Percentiles rank a stretch among this genome's conserved stretches.
These are phyloP conservation scores for Dendrocincla tyrannina DNA, from an alignment of 2,797 vertebrate species.

Conservation along the genomic window DNA sequence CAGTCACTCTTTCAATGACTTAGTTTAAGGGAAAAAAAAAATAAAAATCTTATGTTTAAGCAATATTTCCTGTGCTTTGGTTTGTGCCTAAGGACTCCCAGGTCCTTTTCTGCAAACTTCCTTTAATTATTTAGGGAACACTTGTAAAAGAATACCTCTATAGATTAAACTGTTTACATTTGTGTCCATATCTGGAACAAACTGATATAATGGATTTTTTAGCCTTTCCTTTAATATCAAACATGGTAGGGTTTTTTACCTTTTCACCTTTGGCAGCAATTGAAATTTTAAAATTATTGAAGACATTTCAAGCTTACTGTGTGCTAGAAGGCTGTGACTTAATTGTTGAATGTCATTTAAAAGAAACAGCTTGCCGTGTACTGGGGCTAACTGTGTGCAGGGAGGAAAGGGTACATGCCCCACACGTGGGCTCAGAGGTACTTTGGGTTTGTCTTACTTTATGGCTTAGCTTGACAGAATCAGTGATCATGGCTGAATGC, in stretches of 20 bases:
- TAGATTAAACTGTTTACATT: neutral
- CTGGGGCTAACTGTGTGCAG: neutral
- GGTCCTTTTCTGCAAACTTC: neutral
- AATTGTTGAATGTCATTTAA: constrained; percentile 48
- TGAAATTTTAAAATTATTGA: constrained; percentile 59
- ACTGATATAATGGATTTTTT: neutral
- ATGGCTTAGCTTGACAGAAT: neutral
- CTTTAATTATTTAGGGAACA: neutral
- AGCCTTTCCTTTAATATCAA: neutral
- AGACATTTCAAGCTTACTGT: constrained; percentile 37
- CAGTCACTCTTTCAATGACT: neutral
- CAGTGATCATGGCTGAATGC: neutral
- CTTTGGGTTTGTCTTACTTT: constrained; percentile 11
- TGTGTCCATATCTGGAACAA: neutral
- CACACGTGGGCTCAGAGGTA: neutral
- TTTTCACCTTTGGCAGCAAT: constrained; percentile 21
- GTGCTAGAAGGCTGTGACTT: constrained; percentile 40
- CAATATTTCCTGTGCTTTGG: neutral
- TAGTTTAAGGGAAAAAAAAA: neutral
- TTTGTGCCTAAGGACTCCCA: neutral
- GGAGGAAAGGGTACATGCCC: neutral
- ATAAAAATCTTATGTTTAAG: neutral
- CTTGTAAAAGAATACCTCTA: neutral
- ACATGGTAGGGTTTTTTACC: constrained; percentile 4
- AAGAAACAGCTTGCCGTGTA: neutral